Percentiles rank a stretch among this genome's conserved stretches.
phyloP scores from a whole-genome alignment of 1,140 invertebrate species.

The Eupristina koningsbergeri region DNA sequence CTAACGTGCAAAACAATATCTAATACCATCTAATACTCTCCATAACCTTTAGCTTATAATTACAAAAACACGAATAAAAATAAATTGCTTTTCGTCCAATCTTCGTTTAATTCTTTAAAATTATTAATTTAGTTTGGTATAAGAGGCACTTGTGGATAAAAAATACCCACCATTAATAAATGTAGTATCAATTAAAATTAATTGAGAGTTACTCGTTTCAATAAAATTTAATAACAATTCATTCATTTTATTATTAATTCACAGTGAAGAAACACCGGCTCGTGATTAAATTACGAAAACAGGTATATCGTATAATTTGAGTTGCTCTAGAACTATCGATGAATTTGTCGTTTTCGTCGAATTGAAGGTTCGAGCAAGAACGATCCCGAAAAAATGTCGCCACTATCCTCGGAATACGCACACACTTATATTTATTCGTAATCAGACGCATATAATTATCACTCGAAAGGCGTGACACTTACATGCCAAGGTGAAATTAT shows the following conservation, averaged over 20 bases:
- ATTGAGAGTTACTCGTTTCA: background rate
- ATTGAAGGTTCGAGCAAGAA: background rate
- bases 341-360: background rate
- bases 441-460: constrained; percentile 14
- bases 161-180: too few species aligned
- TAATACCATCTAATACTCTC: background rate
- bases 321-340: background rate
- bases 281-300: background rate
- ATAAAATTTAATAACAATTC: background rate
- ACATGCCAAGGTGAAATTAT: background rate
- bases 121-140: too few species aligned
- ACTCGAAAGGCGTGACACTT: background rate
- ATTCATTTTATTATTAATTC: background rate
- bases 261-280: background rate
- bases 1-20: background rate
- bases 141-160: too few species aligned
- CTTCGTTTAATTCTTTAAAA: too few species aligned
- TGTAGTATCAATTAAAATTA: too few species aligned
- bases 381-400: background rate
- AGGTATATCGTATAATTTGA: background rate
- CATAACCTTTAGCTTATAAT: background rate
- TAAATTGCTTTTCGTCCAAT: background rate
- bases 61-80: background rate
- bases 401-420: background rate
- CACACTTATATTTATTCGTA: too few species aligned